Evolutionary conservation across 2,797 vertebrate species (phyloP).

Genomic region (Enteromius thamalakanensis): DNA sequence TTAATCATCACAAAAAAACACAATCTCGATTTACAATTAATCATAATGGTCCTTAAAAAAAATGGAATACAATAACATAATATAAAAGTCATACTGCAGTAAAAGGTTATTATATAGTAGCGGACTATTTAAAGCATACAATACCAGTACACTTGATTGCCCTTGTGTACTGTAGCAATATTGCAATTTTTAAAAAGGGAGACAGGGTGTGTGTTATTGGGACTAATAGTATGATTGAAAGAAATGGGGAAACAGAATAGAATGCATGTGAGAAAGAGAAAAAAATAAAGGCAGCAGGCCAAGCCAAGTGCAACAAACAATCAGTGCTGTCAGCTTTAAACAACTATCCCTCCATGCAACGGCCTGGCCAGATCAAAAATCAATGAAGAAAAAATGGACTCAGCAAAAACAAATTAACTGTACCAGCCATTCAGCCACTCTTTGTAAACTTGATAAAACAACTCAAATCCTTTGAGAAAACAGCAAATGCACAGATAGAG

Average conservation of each 20-base stretch:
- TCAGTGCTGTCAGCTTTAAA: slow-evolving; percentile 70
- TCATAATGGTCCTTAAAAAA: not conserved
- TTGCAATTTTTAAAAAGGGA: not conserved
- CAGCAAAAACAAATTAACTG: slow-evolving; percentile 79
- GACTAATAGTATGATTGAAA: slow-evolving; percentile 15
- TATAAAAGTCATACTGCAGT: not conserved
- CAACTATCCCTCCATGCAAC: slow-evolving; percentile 68
- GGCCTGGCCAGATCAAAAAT: slow-evolving; percentile 78
- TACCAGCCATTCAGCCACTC: slow-evolving; percentile 63
- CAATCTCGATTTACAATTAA: not conserved
- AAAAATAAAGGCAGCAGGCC: not conserved
- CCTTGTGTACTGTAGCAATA: not conserved
- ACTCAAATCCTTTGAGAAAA: slow-evolving; percentile 54
- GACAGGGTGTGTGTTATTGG: not conserved
- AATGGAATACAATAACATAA: not conserved
- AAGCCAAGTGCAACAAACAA: slow-evolving; percentile 66
- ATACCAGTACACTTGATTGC: not conserved
- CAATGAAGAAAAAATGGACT: slow-evolving; percentile 79
- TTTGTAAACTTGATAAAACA: slow-evolving; percentile 64
- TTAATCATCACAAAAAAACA: not conserved
- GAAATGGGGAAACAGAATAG: not conserved
- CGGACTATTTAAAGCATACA: not conserved
- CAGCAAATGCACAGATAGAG: slow-evolving; percentile 34
- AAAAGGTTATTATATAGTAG: not conserved
- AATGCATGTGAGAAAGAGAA: slow-evolving; percentile 10